Base-by-base conservation (phyloP, 2,797 vertebrate genomes). In the Halcyon chelicuti region DNA sequence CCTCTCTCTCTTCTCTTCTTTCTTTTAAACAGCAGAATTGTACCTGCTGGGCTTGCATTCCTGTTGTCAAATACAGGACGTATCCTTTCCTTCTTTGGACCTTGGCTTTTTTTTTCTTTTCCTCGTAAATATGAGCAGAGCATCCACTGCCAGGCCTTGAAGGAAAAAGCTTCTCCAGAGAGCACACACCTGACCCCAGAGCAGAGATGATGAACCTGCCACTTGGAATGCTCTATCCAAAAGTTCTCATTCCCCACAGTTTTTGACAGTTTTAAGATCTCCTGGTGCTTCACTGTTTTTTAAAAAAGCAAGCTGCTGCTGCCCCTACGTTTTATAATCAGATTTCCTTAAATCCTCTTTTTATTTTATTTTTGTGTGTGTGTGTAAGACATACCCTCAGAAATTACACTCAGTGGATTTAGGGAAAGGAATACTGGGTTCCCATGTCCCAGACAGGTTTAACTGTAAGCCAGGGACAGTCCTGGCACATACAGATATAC, bases 261-360 rank as follows among this genome's bases (percentile, higher is more conserved):
- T 95, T 82, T 61, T 93, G 90, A 90, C 78, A 86, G 63, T 73
- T 93, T 87, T 66, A 89, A 79, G 74, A 82, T 79, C 60, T 94
- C 71, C 39, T 89, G 51, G 73, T 66, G 44, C 61, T 71, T 57
- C 0, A 1, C 9, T 82, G 19, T 19, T 84, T 44, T 20, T 44
- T 5, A 42, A 55, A 88, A 86, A 29, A 58, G 26, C 68, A 83
- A 78, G 39, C 44, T 79, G n/a, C n/a, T 68, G 54, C 35, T 75
- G 55, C 83, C 29, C 55, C 82, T 51, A 66, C 37, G 22, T 79
- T 52, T 73, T 65, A 22, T 62, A 57, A 49, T 85, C n/a, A 91
- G 35, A 73, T 71, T 85, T 91, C 22, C 44, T 70, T 47, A 79
- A 87, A 70, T 22, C 3, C 4, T 21, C 10, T 44, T 70, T n/a